Evolutionary conservation across 2,888 invertebrate genomes (phyloP).

Genomic region (Eucera pruinosa): DNA sequence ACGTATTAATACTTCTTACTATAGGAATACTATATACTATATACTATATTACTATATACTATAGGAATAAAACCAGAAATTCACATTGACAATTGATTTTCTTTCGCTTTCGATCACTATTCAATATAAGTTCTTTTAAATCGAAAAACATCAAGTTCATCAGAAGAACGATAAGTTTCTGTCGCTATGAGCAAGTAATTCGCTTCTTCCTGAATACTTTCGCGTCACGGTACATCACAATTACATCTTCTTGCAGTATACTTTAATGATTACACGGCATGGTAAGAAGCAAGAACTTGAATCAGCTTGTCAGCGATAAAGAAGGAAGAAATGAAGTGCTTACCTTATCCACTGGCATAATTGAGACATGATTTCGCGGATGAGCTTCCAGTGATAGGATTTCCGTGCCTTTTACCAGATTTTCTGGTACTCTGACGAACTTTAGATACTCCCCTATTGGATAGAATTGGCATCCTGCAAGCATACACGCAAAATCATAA

Average conservation of each 20-base stretch:
- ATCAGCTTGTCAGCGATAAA: neutral
- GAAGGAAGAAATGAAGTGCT: neutral
- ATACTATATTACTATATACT: no score
- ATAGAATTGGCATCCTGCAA: conserved; percentile 93
- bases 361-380: conserved; percentile 90
- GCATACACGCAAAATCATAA: neutral
- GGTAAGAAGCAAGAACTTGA: neutral
- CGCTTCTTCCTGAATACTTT: neutral
- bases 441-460: conserved; percentile 93
- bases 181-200: no score
- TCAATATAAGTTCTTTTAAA: no score
- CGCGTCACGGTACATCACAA: neutral
- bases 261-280: no score
- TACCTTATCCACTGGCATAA: conserved; percentile 87
- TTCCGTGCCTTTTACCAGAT: conserved; percentile 91
- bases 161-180: no score
- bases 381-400: conserved; percentile 93
- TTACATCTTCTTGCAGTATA: no score
- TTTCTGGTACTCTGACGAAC: conserved; percentile 94
- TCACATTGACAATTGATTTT: no score
- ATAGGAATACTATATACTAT: no score
- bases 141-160: no score
- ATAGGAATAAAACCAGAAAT: no score
- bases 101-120: no score
- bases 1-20: no score